Conservation (phyloP, 2,797 vertebrate genomes). For the Squalus acanthias region DNA sequence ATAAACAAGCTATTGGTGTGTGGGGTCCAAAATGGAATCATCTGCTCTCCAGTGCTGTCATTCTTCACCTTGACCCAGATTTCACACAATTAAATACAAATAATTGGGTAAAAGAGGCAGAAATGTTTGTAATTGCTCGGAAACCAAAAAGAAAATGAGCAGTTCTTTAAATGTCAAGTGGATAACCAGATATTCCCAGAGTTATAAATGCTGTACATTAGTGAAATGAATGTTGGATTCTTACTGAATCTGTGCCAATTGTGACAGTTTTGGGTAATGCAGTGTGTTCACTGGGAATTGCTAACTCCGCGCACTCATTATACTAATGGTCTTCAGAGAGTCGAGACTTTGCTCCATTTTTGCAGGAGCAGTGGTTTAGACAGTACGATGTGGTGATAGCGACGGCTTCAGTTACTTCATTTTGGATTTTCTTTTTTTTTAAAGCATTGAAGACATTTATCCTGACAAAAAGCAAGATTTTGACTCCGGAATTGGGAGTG, state of each 20-base stretch:
- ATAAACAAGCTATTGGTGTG: neutral
- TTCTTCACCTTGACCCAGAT: slow-evolving; percentile 25
- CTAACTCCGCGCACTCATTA: neutral
- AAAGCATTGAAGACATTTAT: slow-evolving; percentile 74
- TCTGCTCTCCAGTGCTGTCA: neutral
- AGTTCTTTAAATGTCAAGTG: neutral
- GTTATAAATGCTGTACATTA: neutral
- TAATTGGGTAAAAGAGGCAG: neutral
- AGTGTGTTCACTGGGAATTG: neutral
- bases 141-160: neutral
- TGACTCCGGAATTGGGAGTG: slow-evolving; percentile 89
- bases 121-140: neutral
- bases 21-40: neutral
- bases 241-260: slow-evolving; percentile 4
- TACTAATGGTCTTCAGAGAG: neutral
- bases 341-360: neutral
- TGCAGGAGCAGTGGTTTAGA: neutral
- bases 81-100: neutral
- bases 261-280: neutral
- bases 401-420: neutral
- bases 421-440: slow-evolving; percentile 39
- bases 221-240: neutral
- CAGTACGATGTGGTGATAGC: neutral
- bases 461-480: slow-evolving; percentile 82
- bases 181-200: neutral